A percentile compares a stretch with the other conserved stretches of the same genome.
phyloP scores from a whole-genome alignment of 1,140 invertebrate species.

The Drosophila paulistorum region DNA sequence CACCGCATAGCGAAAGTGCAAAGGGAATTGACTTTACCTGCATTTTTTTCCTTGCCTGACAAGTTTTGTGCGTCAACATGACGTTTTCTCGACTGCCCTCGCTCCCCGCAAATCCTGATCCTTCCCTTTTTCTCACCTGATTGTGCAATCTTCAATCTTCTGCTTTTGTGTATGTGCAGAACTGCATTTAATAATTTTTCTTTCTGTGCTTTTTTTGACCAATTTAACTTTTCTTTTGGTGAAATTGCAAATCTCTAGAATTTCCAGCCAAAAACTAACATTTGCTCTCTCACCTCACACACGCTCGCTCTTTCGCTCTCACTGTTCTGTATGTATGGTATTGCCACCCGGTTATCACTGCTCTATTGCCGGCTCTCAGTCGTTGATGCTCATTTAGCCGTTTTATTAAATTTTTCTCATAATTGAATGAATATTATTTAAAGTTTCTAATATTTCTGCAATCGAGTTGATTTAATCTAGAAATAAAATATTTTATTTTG shows the following conservation, averaged over 20 bases:
- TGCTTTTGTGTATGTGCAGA: constrained; percentile 30
- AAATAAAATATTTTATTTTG: no score
- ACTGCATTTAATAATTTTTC: constrained; percentile 29
- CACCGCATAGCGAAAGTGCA: no score
- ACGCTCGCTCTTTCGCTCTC: constrained; percentile 6
- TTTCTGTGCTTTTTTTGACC: constrained; percentile 21
- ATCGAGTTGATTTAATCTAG: no score
- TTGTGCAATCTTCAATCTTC: constrained; percentile 45
- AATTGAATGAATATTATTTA: no score
- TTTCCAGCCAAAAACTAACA: constrained; percentile 43
- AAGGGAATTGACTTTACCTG: constrained; percentile 83
- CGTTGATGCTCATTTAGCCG: constrained; percentile 7
- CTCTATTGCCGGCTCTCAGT: constrained; percentile 44
- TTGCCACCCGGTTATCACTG: constrained; percentile 38
- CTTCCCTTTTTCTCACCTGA: constrained; percentile 26
- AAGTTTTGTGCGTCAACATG: constrained; percentile 83
- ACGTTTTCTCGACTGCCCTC: constrained; percentile 43
- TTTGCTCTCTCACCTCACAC: constrained; percentile 14
- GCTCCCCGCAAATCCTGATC: constrained; percentile 23
- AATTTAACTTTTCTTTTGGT: constrained; percentile 49
- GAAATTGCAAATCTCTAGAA: constrained; percentile 34
- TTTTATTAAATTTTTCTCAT: no score
- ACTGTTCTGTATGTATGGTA: constrained; percentile 10
- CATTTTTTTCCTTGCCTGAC: constrained; percentile 87
- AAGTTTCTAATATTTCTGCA: no score